Evolutionary conservation across 2,113 vertebrate genomes (phyloP).

Genomic region (Eptesicus fuscus): DNA sequence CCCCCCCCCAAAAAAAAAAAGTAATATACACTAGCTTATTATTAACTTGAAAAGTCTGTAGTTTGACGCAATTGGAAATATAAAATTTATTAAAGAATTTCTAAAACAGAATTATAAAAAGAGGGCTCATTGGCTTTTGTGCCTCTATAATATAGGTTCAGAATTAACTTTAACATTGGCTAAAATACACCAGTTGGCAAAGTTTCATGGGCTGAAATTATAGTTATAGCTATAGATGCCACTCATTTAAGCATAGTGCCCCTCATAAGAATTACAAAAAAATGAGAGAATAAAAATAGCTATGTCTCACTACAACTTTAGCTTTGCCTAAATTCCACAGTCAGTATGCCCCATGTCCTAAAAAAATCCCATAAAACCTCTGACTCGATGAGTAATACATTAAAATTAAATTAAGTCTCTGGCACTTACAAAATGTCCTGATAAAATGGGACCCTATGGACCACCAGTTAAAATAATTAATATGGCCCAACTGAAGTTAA

Average conservation of each 20-base stretch:
- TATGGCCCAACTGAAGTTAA: not conserved
- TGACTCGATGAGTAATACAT: not conserved
- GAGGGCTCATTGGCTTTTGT: not conserved
- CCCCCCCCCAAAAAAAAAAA: not conserved
- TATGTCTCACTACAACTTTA: not conserved
- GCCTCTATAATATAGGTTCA: not conserved
- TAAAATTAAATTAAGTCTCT: slow-evolving; percentile 14
- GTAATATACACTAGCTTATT: not conserved
- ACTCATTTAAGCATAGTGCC: not conserved
- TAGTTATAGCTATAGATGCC: not conserved
- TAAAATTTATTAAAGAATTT: not conserved
- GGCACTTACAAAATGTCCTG: not conserved
- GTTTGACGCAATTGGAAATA: not conserved
- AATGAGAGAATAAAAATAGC: not conserved
- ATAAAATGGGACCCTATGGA: not conserved
- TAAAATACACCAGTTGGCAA: not conserved
- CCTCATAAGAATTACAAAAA: not conserved
- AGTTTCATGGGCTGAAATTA: not conserved
- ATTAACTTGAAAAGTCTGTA: not conserved
- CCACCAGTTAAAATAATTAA: not conserved
- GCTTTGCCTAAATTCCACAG: not conserved
- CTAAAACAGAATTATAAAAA: not conserved
- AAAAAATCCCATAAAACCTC: not conserved
- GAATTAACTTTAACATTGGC: not conserved
- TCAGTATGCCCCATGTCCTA: not conserved